Conservation (phyloP, 2,888 invertebrate species). For the Agrotis segetum region DNA sequence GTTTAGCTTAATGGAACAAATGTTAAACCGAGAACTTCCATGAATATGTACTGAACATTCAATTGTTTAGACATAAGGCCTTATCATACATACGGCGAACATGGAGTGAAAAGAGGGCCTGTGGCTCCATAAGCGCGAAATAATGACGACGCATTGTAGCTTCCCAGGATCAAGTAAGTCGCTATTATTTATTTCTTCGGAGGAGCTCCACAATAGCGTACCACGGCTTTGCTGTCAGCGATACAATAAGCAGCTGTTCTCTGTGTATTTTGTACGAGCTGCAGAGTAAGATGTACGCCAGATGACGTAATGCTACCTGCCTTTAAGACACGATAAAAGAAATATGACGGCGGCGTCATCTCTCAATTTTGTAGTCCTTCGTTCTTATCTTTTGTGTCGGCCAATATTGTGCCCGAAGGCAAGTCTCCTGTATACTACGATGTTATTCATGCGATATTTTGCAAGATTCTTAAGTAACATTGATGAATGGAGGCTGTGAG, state of each 20-base stretch:
- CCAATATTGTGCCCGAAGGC: constrained; percentile 67
- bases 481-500: constrained; percentile 45
- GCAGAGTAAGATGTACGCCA: constrained; percentile 79
- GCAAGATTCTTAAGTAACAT: constrained; percentile 48
- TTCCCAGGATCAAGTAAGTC: constrained; percentile 85
- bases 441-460: constrained; percentile 47
- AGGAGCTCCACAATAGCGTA: constrained; percentile 83
- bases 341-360: constrained; percentile 72
- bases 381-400: constrained; percentile 74
- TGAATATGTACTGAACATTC: constrained; percentile 58
- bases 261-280: constrained; percentile 80
- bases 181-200: constrained; percentile 87
- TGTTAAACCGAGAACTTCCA: constrained; percentile 37
- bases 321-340: constrained; percentile 74
- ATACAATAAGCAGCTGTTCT: constrained; percentile 87
- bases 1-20: constrained; percentile 44
- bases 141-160: constrained; percentile 87
- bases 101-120: constrained; percentile 74
- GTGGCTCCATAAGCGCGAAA: constrained; percentile 79
- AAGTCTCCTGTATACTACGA: constrained; percentile 39
- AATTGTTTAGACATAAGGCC: constrained; percentile 72
- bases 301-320: constrained; percentile 83
- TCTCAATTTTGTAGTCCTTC: constrained; percentile 73
- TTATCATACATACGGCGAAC: constrained; percentile 61
- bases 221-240: constrained; percentile 86